Evolutionary conservation across 2,888 invertebrate species (phyloP).

Genomic region (Nomada ferruginata): DNA sequence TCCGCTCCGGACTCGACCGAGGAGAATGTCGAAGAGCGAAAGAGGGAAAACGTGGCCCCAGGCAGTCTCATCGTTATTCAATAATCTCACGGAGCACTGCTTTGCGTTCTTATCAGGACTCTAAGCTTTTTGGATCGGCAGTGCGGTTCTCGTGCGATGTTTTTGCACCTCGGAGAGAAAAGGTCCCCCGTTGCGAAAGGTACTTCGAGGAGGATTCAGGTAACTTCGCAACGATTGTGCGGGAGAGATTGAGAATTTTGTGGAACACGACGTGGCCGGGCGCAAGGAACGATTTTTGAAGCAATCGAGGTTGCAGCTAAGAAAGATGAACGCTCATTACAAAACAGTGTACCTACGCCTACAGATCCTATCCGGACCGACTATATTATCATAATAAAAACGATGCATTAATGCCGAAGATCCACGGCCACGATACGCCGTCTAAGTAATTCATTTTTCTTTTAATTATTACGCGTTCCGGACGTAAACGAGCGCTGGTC

Average conservation of each 20-base stretch:
- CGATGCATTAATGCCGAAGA: conserved; percentile 24
- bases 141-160: background rate
- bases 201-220: too few relatives aligned
- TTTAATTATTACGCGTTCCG: conserved; percentile 21
- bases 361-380: background rate
- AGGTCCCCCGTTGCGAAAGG: too few relatives aligned
- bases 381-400: conserved; percentile 28
- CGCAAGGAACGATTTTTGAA: background rate
- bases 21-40: conserved; percentile 22
- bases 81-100: conserved; percentile 64
- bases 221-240: too few relatives aligned
- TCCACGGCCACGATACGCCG: conserved; percentile 2
- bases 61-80: conserved; percentile 75
- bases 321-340: background rate
- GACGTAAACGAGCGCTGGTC: conserved; percentile 2
- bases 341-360: conserved; percentile 13
- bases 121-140: conserved; percentile 1
- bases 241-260: background rate
- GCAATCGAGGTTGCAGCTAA: conserved; percentile 11
- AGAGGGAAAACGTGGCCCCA: conserved; percentile 56
- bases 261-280: background rate
- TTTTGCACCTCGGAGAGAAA: too few relatives aligned
- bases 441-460: conserved; percentile 2
- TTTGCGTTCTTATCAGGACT: conserved; percentile 48
- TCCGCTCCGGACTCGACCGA: background rate